Evolutionary conservation across 1,140 invertebrate species (phyloP).

Genomic region (Agrilus planipennis): DNA sequence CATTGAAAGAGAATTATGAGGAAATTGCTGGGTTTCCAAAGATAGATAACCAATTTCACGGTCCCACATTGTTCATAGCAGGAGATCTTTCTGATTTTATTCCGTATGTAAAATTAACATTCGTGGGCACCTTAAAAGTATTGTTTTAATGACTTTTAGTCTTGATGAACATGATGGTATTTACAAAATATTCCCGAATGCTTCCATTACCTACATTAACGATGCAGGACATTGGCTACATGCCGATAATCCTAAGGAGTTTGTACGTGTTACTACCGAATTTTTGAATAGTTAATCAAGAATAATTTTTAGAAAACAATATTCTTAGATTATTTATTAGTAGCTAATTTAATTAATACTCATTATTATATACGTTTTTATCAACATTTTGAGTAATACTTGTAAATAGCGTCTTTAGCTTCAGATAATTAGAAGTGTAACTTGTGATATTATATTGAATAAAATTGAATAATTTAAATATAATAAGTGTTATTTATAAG

Average conservation of each 20-base stretch:
- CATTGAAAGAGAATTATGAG: conserved; percentile 18
- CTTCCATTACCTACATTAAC: conserved; percentile 54
- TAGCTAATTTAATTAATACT: too few species aligned
- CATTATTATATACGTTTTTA: too few species aligned
- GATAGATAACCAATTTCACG: conserved; percentile 43
- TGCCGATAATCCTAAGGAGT: conserved; percentile 69
- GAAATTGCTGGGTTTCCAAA: conserved; percentile 52
- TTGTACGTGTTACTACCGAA: conserved; percentile 45
- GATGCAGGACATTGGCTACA: conserved; percentile 84
- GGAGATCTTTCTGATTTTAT: conserved; percentile 71
- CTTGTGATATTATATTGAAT: too few species aligned
- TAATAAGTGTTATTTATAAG: too few species aligned
- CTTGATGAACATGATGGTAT: conserved; percentile 52
- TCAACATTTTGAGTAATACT: too few species aligned
- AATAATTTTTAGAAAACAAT: too few species aligned
- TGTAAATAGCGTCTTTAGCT: too few species aligned
- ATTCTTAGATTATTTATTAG: too few species aligned
- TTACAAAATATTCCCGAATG: conserved; percentile 57
- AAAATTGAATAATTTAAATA: too few species aligned
- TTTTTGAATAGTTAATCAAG: conserved; percentile 33
- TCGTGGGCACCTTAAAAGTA: not conserved
- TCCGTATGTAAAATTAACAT: conserved; percentile 41
- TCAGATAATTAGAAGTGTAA: too few species aligned
- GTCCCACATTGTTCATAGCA: conserved; percentile 69
- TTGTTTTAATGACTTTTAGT: conserved; percentile 25